phyloP scores from a whole-genome alignment of 2,888 invertebrate genomes.

The Sturmia bella region DNA sequence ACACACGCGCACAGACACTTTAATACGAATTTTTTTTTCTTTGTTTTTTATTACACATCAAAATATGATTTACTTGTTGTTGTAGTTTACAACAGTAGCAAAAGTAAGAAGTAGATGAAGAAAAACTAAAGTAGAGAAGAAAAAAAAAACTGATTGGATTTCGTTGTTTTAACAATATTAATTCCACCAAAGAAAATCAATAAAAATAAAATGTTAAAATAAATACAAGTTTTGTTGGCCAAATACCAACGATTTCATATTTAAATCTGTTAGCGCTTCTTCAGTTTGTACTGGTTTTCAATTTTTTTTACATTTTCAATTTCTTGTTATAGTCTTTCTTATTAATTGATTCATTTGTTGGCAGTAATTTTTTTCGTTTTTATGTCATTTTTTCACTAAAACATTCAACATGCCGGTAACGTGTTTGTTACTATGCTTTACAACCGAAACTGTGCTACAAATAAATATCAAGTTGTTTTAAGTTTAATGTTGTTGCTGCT shows the following conservation, averaged over 20 bases:
- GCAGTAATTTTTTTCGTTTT: conserved; percentile 32
- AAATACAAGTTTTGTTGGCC: conserved; percentile 8
- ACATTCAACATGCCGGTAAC: conserved; percentile 36
- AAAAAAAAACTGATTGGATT: conserved; percentile 8
- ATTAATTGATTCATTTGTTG: conserved; percentile 9
- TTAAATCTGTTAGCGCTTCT: too few species aligned
- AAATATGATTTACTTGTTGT: conserved; percentile 30
- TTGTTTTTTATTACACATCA: conserved; percentile 13
- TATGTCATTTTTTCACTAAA: conserved; percentile 28
- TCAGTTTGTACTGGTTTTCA: too few species aligned
- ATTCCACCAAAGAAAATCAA: conserved; percentile 49
- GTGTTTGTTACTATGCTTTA: conserved; percentile 60
- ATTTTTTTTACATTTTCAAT: neutral
- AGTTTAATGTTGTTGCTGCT: conserved; percentile 56
- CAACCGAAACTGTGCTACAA: conserved; percentile 67
- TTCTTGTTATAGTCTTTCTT: neutral
- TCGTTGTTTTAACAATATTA: neutral
- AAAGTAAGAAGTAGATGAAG: neutral
- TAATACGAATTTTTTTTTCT: neutral
- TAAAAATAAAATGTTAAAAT: conserved; percentile 26
- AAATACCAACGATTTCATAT: neutral
- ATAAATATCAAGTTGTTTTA: conserved; percentile 40
- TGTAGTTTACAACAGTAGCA: conserved; percentile 15
- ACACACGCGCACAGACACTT: neutral
- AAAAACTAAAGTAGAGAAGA: too few species aligned